Percentiles rank a stretch among this genome's conserved stretches.
phyloP scores from a whole-genome alignment of 2,113 vertebrate genomes.

The Tyrannus savana region DNA sequence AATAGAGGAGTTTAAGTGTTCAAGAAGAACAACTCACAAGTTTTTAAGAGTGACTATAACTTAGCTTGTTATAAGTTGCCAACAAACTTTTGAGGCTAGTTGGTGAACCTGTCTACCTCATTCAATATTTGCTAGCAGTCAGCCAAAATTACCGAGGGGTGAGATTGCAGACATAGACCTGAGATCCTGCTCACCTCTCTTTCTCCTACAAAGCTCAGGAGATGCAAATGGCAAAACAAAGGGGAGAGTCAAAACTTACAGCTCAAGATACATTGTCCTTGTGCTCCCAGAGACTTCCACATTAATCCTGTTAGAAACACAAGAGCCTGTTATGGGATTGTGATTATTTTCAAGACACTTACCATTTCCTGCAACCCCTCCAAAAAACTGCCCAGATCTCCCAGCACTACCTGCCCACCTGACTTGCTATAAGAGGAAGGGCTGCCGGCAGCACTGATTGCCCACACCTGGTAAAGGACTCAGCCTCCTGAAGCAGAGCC shows the following conservation, averaged over 20 bases:
- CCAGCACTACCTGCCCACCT: not conserved
- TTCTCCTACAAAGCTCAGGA: not conserved
- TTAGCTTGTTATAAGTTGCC: not conserved
- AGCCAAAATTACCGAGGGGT: not conserved
- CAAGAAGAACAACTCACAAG: not conserved
- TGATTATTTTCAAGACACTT: not conserved
- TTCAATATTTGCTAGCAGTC: not conserved
- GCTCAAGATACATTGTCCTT: not conserved
- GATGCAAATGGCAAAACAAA: not conserved
- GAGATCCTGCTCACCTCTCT: not conserved
- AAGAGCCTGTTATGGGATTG: accelerated
- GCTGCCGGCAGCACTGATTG: not conserved
- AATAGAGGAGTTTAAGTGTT: accelerated
- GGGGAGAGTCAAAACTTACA: not conserved
- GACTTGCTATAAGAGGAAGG: not conserved
- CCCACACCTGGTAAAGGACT: not conserved
- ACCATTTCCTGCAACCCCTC: not conserved
- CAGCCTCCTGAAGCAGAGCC: not conserved
- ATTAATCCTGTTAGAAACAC: not conserved
- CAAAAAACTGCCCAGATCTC: accelerated
- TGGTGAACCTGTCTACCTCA: not conserved
- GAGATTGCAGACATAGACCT: accelerated
- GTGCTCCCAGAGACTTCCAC: accelerated
- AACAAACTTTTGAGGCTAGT: not conserved
- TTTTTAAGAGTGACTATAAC: not conserved